Evolutionary conservation across 2,113 vertebrate species (phyloP).

Genomic region (Mustela nigripes): DNA sequence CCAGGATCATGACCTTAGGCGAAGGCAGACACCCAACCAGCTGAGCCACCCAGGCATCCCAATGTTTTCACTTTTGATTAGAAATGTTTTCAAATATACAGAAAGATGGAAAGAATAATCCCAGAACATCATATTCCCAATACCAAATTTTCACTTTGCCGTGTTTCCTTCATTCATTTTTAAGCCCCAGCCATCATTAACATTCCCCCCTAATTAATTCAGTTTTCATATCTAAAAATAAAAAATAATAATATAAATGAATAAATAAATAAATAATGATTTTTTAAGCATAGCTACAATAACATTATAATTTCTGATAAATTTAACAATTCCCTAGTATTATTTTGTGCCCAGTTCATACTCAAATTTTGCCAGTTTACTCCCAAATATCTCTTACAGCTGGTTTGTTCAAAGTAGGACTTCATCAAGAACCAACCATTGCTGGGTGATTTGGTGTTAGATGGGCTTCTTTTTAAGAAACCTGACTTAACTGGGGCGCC

Average conservation of each 20-base stretch:
- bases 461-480: not conserved
- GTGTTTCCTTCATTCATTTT: constrained; percentile 27
- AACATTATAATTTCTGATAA: not conserved
- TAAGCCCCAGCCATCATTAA: not conserved
- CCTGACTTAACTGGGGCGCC: not conserved
- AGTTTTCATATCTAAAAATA: not conserved
- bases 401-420: not conserved
- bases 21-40: no score
- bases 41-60: no score
- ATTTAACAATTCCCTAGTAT: constrained; percentile 14
- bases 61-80: not conserved
- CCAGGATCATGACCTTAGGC: no score
- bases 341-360: constrained; percentile 16
- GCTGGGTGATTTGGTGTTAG: not conserved
- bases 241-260: no score
- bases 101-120: not conserved
- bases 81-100: constrained; percentile 24
- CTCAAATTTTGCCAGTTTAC: not conserved
- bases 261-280: not conserved
- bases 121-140: not conserved
- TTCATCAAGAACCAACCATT: not conserved
- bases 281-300: not conserved
- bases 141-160: constrained; percentile 36
- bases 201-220: constrained; percentile 8
- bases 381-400: not conserved